Conservation (phyloP, 2,113 vertebrate genomes). For the Corvus moneduloides region DNA sequence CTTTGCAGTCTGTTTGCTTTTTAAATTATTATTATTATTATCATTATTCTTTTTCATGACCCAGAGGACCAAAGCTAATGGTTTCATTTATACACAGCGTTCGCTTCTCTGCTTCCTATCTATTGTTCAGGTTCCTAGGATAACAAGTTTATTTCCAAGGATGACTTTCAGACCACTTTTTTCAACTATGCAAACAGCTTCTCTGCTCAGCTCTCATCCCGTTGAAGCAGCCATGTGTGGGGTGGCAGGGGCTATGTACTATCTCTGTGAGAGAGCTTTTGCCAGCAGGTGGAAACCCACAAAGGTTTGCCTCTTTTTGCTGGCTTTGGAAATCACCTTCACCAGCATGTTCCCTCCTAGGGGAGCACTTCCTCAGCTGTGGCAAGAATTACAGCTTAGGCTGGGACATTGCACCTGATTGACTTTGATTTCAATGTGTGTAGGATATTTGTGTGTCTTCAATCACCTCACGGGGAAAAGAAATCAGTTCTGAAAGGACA, state of each 20-base stretch:
- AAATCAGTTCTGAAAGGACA: conserved; percentile 74
- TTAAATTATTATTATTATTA: not conserved
- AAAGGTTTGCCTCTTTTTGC: conserved; percentile 87
- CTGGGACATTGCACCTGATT: conserved; percentile 66
- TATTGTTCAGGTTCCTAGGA: conserved; percentile 86
- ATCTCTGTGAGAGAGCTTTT: conserved; percentile 84
- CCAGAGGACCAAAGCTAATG: conserved; percentile 41
- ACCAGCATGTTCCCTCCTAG: conserved; percentile 58
- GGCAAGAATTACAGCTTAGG: conserved; percentile 70
- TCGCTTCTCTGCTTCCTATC: conserved; percentile 75
- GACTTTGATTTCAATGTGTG: conserved; percentile 68
- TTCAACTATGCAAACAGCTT: conserved; percentile 80
- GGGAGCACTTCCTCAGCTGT: conserved; percentile 65
- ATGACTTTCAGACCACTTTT: conserved; percentile 81
- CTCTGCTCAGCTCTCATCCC: conserved; percentile 84
- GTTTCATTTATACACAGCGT: conserved; percentile 63
- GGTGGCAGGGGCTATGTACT: conserved; percentile 84
- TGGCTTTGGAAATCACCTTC: conserved; percentile 71
- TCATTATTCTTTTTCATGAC: conserved; percentile 11
- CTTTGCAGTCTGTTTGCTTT: conserved; percentile 24
- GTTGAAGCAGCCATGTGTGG: conserved; percentile 84
- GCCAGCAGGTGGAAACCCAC: conserved; percentile 79
- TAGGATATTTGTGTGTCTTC: conserved; percentile 66
- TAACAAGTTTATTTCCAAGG: conserved; percentile 79
- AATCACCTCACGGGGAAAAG: conserved; percentile 55